Conservation (phyloP, 2,113 vertebrate genomes). For the Oxyura jamaicensis region DNA sequence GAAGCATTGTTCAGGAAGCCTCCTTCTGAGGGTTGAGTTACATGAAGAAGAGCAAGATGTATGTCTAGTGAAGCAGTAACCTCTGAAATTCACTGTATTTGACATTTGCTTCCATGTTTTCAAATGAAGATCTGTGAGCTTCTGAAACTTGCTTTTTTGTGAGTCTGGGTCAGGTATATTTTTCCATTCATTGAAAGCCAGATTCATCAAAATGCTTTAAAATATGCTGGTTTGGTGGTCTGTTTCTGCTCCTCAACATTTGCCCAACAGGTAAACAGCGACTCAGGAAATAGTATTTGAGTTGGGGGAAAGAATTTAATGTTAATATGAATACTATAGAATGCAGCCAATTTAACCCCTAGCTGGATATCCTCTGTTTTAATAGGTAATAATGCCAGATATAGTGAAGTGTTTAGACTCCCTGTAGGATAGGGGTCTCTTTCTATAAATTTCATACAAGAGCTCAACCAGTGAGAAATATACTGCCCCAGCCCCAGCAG, state of each 20-base stretch:
- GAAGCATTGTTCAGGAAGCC: background rate
- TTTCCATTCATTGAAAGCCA: background rate
- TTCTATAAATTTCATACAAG: background rate
- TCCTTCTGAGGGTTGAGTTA: background rate
- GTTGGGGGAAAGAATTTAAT: background rate
- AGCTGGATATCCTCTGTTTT: background rate
- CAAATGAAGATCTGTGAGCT: background rate
- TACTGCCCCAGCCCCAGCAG: background rate
- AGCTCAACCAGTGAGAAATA: background rate
- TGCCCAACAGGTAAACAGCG: background rate
- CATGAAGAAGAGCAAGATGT: background rate
- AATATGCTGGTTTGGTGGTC: background rate
- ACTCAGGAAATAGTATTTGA: background rate
- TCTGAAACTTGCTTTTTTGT: background rate
- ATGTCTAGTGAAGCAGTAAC: background rate
- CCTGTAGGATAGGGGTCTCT: background rate
- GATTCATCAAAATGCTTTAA: background rate
- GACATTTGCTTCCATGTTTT: background rate
- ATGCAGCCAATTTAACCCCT: background rate
- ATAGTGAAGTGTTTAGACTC: background rate
- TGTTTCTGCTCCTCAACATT: background rate
- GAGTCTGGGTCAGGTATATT: background rate
- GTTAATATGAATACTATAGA: background rate
- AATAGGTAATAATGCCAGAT: background rate
- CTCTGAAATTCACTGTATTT: background rate